These are phyloP conservation scores for Rhodinocichla rosea DNA, from an alignment of 2,113 vertebrate species.

Conservation along the genomic window DNA sequence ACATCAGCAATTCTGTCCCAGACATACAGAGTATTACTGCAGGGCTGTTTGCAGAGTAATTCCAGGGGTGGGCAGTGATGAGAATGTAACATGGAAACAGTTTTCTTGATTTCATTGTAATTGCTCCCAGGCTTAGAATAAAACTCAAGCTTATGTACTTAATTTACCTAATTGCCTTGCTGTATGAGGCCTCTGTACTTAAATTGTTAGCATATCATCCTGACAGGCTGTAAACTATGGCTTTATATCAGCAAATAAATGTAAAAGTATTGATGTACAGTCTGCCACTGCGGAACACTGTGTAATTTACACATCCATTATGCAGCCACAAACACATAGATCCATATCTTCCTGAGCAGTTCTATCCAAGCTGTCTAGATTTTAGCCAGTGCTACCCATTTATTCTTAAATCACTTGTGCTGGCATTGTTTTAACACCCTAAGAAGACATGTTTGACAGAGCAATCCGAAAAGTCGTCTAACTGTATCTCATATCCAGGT, in stretches of 20 bases:
- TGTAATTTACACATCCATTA: conserved; percentile 23
- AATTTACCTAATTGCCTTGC: conserved; percentile 40
- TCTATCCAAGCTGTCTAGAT: neutral
- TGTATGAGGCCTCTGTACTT: neutral
- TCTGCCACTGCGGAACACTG: neutral
- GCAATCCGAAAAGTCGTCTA: neutral
- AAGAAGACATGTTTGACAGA: neutral
- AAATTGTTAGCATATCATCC: conserved; percentile 6
- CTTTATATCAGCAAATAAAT: conserved; percentile 3
- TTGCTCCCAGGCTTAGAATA: conserved; percentile 1
- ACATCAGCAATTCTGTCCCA: neutral
- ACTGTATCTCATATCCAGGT: neutral
- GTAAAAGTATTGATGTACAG: neutral
- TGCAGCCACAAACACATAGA: conserved; percentile 9
- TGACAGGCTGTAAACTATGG: neutral
- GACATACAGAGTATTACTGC: neutral
- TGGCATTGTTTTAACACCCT: neutral
- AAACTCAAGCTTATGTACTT: conserved; percentile 15
- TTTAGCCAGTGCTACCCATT: neutral
- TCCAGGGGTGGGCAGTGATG: neutral
- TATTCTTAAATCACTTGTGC: neutral
- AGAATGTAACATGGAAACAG: neutral
- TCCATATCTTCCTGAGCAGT: neutral
- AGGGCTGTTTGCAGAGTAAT: neutral
- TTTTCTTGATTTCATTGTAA: conserved; percentile 7